phyloP scores from a whole-genome alignment of 2,888 invertebrate genomes.

The Pinctada fucata region DNA sequence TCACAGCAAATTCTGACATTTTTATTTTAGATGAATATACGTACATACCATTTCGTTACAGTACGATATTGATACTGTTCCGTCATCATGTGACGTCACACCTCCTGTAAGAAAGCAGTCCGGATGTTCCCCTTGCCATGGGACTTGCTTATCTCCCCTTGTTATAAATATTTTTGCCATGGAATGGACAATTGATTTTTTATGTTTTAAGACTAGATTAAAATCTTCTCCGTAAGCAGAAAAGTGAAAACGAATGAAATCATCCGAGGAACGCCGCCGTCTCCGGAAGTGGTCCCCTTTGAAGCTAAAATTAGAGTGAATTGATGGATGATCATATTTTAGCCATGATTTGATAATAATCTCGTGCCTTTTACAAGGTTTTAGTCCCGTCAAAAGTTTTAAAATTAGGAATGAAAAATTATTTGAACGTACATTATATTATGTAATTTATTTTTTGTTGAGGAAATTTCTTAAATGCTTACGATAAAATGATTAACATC shows the following conservation, averaged over 20 bases:
- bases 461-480: no score
- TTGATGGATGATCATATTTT: no score
- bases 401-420: no score
- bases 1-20: no score
- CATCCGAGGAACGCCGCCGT: not conserved
- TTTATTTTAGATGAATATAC: not conserved
- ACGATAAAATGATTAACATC: no score
- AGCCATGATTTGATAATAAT: no score
- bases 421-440: no score
- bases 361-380: no score
- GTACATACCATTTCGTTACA: conserved; percentile 28
- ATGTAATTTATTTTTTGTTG: no score
- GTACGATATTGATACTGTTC: conserved; percentile 18
- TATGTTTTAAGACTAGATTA: conserved; percentile 7
- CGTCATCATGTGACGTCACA: conserved; percentile 22
- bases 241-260: not conserved
- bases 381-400: no score
- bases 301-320: not conserved
- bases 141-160: not conserved
- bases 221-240: conserved; percentile 20
- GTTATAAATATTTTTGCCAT: conserved; percentile 10
- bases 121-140: conserved; percentile 10
- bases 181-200: conserved; percentile 17
- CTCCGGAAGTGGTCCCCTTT: not conserved
- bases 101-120: conserved; percentile 28